phyloP scores from a whole-genome alignment of 1,140 invertebrate species.

The Lethocerus indicus region DNA sequence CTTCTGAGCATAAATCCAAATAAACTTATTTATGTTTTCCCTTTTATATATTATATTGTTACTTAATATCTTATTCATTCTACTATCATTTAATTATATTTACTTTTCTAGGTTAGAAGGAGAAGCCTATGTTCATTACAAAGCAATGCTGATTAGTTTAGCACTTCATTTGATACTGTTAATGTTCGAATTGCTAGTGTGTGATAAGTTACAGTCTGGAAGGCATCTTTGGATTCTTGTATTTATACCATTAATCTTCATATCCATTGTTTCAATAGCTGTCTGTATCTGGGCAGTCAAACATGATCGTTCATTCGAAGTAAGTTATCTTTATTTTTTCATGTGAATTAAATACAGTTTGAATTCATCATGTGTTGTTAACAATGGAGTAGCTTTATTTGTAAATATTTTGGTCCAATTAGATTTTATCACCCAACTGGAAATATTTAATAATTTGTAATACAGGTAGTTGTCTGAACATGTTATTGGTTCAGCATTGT shows the following conservation, averaged over 20 bases:
- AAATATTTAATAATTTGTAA: too few species aligned
- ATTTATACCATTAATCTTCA: conserved; percentile 91
- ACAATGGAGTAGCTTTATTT: too few species aligned
- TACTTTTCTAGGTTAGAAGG: conserved; percentile 60
- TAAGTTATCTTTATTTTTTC: conserved; percentile 24
- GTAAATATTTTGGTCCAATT: too few species aligned
- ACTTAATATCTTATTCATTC: conserved; percentile 5
- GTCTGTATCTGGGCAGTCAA: conserved; percentile 97
- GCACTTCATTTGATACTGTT: conserved; percentile 83
- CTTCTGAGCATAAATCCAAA: too few species aligned
- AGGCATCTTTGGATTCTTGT: conserved; percentile 88
- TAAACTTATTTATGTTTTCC: too few species aligned
- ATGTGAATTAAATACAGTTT: too few species aligned
- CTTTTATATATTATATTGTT: too few species aligned
- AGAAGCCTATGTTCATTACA: conserved; percentile 90
- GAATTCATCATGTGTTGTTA: too few species aligned
- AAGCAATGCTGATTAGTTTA: conserved; percentile 90
- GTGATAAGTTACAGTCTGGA: conserved; percentile 82
- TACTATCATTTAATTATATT: background rate
- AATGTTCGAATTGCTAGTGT: conserved; percentile 92
- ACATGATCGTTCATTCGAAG: conserved; percentile 92
- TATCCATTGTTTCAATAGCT: conserved; percentile 87
- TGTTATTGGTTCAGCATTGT: too few species aligned
- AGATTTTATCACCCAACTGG: too few species aligned
- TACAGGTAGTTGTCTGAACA: too few species aligned